A percentile compares a stretch with the other conserved stretches of the same genome.
phyloP scores from a whole-genome alignment of 2,113 vertebrate species.

The Tupaia tana region DNA sequence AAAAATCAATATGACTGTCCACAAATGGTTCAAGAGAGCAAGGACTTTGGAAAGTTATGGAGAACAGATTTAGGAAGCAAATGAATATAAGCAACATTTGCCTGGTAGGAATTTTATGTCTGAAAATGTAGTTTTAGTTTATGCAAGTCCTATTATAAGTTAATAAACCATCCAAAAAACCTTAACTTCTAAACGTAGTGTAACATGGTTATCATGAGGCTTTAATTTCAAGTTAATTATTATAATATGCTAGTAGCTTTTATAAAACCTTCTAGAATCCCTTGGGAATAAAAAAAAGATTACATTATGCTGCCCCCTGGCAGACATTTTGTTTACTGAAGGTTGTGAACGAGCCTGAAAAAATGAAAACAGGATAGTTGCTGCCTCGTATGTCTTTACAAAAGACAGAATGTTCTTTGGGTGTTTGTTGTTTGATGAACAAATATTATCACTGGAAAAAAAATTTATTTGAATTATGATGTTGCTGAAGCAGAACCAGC shows the following conservation, averaged over 20 bases:
- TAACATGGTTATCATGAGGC: neutral
- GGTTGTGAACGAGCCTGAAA: neutral
- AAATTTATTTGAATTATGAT: conserved; percentile 47
- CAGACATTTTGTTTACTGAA: conserved; percentile 72
- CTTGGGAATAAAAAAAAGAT: conserved; percentile 59
- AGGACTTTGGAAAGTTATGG: neutral
- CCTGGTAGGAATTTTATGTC: neutral
- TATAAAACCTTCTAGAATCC: conserved; percentile 6
- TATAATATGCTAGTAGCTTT: conserved; percentile 25
- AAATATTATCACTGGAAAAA: conserved; percentile 21
- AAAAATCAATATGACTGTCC: neutral
- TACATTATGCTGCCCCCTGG: conserved; percentile 78
- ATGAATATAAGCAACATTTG: neutral
- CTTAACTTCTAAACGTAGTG: conserved; percentile 20
- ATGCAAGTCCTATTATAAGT: neutral
- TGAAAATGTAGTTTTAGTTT: conserved; percentile 48
- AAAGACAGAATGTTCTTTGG: conserved; percentile 12
- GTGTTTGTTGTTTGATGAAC: conserved; percentile 12
- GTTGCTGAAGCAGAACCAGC: neutral
- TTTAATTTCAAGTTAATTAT: conserved; percentile 72
- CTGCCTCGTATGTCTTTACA: neutral
- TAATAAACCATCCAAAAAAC: conserved; percentile 51
- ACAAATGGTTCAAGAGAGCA: neutral
- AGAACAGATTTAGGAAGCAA: conserved; percentile 21
- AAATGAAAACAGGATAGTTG: conserved; percentile 17